Conservation (phyloP, 2,113 vertebrate genomes). For the Hippolais icterina region DNA sequence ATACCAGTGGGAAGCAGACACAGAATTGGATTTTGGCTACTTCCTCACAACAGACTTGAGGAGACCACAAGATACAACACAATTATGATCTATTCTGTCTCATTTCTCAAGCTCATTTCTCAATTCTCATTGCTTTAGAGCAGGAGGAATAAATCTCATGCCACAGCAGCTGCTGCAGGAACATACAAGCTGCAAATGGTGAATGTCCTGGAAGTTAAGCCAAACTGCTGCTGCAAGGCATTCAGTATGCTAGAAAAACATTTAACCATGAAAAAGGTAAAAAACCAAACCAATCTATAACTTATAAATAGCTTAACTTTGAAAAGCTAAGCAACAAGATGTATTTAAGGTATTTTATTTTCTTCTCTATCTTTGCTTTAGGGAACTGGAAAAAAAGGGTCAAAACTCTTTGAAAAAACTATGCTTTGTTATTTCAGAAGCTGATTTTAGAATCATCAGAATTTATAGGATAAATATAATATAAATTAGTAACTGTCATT, state of each 20-base stretch:
- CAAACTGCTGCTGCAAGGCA: neutral
- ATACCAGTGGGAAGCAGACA: neutral
- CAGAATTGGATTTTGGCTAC: neutral
- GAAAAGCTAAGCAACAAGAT: neutral
- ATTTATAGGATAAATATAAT: neutral
- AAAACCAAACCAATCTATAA: neutral
- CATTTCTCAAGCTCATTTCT: neutral
- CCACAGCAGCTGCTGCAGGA: neutral
- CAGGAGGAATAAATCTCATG: neutral
- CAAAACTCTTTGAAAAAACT: neutral
- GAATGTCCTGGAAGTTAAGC: neutral
- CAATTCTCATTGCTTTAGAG: neutral
- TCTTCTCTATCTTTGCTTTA: neutral
- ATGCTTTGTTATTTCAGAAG: neutral
- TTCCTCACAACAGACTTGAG: neutral
- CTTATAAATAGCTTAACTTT: neutral
- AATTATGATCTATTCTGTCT: neutral
- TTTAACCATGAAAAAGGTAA: neutral
- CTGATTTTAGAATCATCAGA: neutral
- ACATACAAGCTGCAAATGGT: neutral
- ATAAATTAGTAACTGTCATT: neutral
- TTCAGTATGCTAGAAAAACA: neutral
- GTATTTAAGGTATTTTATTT: neutral
- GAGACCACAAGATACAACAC: neutral
- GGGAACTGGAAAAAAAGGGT: neutral